Conservation (phyloP, 2,113 vertebrate genomes). For the Zeus faber region DNA sequence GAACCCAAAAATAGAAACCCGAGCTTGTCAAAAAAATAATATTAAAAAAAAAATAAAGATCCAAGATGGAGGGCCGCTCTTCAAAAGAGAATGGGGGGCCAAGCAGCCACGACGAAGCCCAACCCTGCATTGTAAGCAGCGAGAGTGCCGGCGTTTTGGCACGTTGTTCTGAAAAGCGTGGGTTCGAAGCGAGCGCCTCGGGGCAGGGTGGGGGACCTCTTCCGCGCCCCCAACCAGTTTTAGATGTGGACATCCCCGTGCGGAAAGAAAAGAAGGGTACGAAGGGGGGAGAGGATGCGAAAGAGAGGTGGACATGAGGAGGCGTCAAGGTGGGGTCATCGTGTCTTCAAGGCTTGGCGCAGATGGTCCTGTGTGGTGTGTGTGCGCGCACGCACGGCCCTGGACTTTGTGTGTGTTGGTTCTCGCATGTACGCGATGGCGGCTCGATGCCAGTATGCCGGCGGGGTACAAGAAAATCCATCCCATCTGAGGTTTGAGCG, state of each 20-base stretch:
- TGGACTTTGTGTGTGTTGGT: not conserved
- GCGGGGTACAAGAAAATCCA: conserved; percentile 68
- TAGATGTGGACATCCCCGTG: conserved; percentile 72
- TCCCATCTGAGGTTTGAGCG: conserved; percentile 68
- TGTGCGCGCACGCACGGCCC: conserved; percentile 31
- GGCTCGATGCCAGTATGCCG: conserved; percentile 73
- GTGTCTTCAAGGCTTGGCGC: conserved; percentile 77
- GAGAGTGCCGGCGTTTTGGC: conserved; percentile 67
- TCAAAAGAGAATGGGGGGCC: conserved; percentile 72
- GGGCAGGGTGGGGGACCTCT: conserved; percentile 68
- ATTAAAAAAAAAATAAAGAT: conserved; percentile 72
- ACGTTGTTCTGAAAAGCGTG: conserved; percentile 63
- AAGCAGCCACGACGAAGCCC: conserved; percentile 66
- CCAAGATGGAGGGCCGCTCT: conserved; percentile 65
- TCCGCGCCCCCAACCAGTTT: conserved; percentile 59
- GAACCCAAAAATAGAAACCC: conserved; percentile 76
- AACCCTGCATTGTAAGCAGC: conserved; percentile 58
- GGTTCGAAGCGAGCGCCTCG: conserved; percentile 71
- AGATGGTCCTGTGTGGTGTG: conserved; percentile 69
- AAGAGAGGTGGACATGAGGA: conserved; percentile 67
- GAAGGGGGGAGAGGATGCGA: conserved; percentile 44
- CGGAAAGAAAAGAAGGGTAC: conserved; percentile 45
- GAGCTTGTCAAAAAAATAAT: conserved; percentile 71
- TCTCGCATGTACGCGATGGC: conserved; percentile 62
- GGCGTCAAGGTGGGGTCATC: conserved; percentile 72